phyloP scores from a whole-genome alignment of 2,797 vertebrate species.

The Onychomys arenicola region DNA sequence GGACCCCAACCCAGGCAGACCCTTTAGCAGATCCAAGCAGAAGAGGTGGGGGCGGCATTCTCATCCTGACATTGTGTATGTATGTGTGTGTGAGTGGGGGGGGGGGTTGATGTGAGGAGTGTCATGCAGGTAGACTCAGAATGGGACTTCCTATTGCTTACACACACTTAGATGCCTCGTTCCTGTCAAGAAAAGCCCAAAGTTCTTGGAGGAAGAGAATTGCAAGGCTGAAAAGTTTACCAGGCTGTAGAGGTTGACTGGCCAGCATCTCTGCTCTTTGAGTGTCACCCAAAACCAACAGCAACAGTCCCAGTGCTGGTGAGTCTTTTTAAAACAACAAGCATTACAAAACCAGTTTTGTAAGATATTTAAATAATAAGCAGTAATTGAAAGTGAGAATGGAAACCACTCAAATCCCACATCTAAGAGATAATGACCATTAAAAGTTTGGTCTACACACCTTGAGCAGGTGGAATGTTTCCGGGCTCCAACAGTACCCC shows the following conservation, averaged over 20 bases:
- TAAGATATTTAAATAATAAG: slow-evolving; percentile 9
- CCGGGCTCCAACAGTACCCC: neutral
- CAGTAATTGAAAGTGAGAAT: slow-evolving; percentile 52
- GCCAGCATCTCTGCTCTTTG: neutral
- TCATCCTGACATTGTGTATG: neutral
- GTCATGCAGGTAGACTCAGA: neutral
- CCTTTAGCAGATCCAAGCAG: accelerated
- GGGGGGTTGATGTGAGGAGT: neutral
- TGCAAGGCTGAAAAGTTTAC: neutral
- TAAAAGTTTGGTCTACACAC: slow-evolving; percentile 8
- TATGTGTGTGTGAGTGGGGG: no score
- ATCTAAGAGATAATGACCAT: slow-evolving; percentile 41
- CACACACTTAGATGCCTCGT: no score
- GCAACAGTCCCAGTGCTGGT: neutral
- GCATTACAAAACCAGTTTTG: neutral
- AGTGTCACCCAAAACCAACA: neutral
- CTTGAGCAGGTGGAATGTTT: neutral
- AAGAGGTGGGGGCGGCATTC: neutral
- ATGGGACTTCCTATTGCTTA: neutral
- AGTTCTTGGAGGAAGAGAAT: neutral
- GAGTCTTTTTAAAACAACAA: neutral
- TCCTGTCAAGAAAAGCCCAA: neutral
- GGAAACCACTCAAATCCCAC: neutral
- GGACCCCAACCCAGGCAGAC: neutral
- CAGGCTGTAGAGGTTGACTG: neutral